A percentile compares a stretch with the other conserved stretches of the same genome.
Conservation (phyloP, 2,888 invertebrate genomes). For the Aleiodes leptofemur region DNA sequence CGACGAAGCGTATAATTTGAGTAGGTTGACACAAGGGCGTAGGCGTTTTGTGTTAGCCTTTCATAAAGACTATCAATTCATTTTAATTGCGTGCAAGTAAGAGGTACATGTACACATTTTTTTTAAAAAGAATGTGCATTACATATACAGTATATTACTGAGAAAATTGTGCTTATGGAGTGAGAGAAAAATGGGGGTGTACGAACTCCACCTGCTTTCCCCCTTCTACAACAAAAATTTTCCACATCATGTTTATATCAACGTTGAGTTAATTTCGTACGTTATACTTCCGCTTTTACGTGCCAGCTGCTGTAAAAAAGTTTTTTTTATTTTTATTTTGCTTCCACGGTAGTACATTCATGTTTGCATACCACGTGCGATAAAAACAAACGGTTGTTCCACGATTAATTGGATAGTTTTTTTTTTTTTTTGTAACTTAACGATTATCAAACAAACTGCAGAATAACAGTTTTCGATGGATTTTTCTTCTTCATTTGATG, state of each 20-base stretch:
- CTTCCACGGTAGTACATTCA: constrained; percentile 30
- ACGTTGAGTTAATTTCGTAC: constrained; percentile 59
- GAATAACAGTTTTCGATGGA: neutral
- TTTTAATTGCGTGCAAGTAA: constrained; percentile 22
- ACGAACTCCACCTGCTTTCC: constrained; percentile 54
- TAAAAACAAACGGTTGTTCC: constrained; percentile 24
- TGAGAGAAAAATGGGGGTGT: constrained; percentile 29
- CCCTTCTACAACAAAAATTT: constrained; percentile 46
- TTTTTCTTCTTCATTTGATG: neutral
- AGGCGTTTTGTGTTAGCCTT: neutral
- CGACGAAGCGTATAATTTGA: constrained; percentile 22
- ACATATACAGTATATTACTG: constrained; percentile 24
- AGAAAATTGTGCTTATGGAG: constrained; percentile 32
- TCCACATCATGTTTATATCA: constrained; percentile 43
- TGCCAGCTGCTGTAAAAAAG: constrained; percentile 58
- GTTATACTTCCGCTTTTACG: constrained; percentile 61
- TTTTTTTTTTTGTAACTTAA: no score
- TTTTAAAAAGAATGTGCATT: constrained; percentile 1
- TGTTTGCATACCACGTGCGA: constrained; percentile 21
- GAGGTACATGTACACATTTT: constrained; percentile 34
- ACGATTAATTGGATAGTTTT: no score
- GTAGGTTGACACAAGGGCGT: constrained; percentile 22
- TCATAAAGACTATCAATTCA: constrained; percentile 27
- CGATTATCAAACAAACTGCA: neutral
- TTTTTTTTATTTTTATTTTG: constrained; percentile 48